Base-by-base conservation (phyloP, 2,888 invertebrate genomes). In the Orthonevra nobilis region DNA sequence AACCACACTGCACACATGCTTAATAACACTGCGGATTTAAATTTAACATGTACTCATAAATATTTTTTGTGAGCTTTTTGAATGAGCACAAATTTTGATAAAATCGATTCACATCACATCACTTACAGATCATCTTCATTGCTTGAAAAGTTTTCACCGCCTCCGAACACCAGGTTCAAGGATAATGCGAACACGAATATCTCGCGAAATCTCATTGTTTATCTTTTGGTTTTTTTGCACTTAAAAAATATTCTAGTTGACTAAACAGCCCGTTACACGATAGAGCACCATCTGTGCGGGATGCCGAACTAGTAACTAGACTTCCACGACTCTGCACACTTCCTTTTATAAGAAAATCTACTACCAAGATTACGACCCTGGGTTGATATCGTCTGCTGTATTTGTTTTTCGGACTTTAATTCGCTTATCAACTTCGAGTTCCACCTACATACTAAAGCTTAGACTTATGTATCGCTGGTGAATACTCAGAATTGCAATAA, bases 121-220 rank as follows among this genome's bases (percentile, higher is more conserved):
- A 77, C 77, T 79, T 72, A 79, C 77, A 66, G 15, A 26, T 64
- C 38, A 4, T 64, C 58, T 50, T 70, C 56, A 10, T 64, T 58
- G 44, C 44, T 77, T 5, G 58, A 42, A 23, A 56, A 32, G 12
- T 48, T 56, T 79, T 73, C 79, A 54, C 66, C 60, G 17, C 44
- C 66, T 54, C 73, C 79, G 9, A 28, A n/a, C 26, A 56, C 66
- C 6, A 73, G 10, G 1, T 54, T 64, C 40, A 61, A 48, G 60
- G 34, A 66, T 42, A 79, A 14, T 4, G 23, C 30, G n/a, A 73
- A 19, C 40, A 79, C 48, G 30, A 79, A 14, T 54, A 66, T 28
- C 7, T 36, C 61, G 48, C 48, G 38, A 26, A 61, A 50, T 14
- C 34, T 20, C 79, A 79, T 79, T 44, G 30, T 48, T 20, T 34